Conservation (phyloP, 2,797 vertebrate genomes). For the Pitangus sulphuratus region DNA sequence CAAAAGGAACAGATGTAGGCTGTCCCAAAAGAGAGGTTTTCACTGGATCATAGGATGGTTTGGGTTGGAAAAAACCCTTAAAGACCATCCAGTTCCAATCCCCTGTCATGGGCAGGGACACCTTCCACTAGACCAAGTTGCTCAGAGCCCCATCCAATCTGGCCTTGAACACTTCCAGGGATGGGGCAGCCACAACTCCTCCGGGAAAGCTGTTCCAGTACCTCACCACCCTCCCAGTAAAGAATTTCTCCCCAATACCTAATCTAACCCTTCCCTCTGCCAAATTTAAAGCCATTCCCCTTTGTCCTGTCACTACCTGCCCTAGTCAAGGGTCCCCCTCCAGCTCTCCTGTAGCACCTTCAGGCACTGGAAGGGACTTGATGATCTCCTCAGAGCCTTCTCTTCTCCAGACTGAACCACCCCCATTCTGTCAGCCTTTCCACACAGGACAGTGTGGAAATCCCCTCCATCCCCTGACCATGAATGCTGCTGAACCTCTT, state of each 20-base stretch:
- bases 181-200: not conserved
- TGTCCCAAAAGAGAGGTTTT: not conserved
- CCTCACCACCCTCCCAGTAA: not conserved
- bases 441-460: not conserved
- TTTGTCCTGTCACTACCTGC: not conserved
- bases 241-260: not conserved
- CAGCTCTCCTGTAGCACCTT: not conserved
- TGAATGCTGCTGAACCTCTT: not conserved
- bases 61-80: too few relatives aligned
- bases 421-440: not conserved
- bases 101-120: not conserved
- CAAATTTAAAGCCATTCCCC: not conserved
- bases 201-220: not conserved
- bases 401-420: not conserved
- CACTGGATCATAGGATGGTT: not conserved
- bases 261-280: not conserved
- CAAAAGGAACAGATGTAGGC: not conserved
- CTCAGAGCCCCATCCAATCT: not conserved
- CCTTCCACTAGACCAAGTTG: not conserved
- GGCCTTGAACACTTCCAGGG: not conserved
- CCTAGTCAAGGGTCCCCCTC: not conserved
- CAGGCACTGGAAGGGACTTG: not conserved
- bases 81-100: not conserved
- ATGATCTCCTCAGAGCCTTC: not conserved
- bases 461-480: not conserved